phyloP scores from a whole-genome alignment of 2,113 vertebrate genomes.

The Ageneiosus marmoratus region DNA sequence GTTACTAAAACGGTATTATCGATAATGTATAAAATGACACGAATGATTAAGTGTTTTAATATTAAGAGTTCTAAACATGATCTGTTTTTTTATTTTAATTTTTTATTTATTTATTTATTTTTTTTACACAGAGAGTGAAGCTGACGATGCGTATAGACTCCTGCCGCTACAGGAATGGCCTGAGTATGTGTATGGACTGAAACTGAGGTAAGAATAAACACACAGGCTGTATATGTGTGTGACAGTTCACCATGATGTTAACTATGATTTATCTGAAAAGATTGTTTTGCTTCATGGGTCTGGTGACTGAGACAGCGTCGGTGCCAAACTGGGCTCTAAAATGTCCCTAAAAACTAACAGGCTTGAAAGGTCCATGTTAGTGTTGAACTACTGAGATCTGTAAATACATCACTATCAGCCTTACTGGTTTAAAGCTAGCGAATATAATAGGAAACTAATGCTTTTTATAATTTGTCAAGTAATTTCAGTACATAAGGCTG shows the following conservation, averaged over 20 bases:
- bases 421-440: background rate
- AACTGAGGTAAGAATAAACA: conserved; percentile 68
- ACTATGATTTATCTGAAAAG: background rate
- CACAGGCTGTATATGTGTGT: background rate
- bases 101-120: background rate
- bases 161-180: conserved; percentile 74
- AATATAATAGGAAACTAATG: no score
- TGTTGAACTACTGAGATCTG: background rate
- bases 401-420: background rate
- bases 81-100: conserved; percentile 12
- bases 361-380: background rate
- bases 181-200: conserved; percentile 76
- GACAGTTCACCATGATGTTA: background rate
- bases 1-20: background rate
- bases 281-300: background rate
- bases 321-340: background rate
- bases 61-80: background rate
- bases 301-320: background rate
- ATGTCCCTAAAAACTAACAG: background rate
- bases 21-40: background rate
- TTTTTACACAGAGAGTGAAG: conserved; percentile 63
- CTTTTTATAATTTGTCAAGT: background rate
- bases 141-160: conserved; percentile 72
- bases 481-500: background rate
- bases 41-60: background rate